Conservation (phyloP, 2,888 invertebrate genomes). For the Hipparchia semele region DNA sequence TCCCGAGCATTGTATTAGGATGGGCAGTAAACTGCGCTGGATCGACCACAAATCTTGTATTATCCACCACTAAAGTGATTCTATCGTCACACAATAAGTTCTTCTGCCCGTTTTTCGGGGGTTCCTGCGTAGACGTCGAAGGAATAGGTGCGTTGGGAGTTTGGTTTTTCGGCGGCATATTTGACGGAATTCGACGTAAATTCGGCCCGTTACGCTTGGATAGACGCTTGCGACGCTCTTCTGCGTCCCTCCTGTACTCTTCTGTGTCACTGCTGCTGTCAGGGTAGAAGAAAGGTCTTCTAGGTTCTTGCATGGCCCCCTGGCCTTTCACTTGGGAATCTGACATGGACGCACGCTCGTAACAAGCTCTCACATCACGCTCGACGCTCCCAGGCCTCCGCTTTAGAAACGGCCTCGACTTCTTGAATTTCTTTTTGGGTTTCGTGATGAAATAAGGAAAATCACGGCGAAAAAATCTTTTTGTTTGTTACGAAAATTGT, state of each 20-base stretch:
- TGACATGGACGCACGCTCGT: conserved; percentile 71
- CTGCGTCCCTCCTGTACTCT: conserved; percentile 87
- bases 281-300: conserved; percentile 74
- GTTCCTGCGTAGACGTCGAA: conserved; percentile 67
- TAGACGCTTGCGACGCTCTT: conserved; percentile 86
- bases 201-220: conserved; percentile 70
- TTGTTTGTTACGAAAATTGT: conserved; percentile 32
- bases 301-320: conserved; percentile 52
- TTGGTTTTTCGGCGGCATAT: conserved; percentile 71
- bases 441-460: conserved; percentile 30
- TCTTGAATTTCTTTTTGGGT: conserved; percentile 10
- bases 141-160: conserved; percentile 60
- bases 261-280: conserved; percentile 94
- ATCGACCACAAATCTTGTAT: conserved; percentile 94
- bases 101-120: conserved; percentile 61
- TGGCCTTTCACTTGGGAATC: conserved; percentile 58
- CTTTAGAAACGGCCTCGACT: conserved; percentile 24
- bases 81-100: conserved; percentile 85
- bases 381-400: conserved; percentile 49
- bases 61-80: conserved; percentile 97
- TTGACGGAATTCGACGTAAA: conserved; percentile 56
- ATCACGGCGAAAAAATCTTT: conserved; percentile 16
- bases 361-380: conserved; percentile 73
- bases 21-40: conserved; percentile 96
- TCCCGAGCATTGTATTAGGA: conserved; percentile 99